A percentile compares a stretch with the other conserved stretches of the same genome.
phyloP scores from a whole-genome alignment of 2,888 invertebrate species.

The Cantharis rufa region DNA sequence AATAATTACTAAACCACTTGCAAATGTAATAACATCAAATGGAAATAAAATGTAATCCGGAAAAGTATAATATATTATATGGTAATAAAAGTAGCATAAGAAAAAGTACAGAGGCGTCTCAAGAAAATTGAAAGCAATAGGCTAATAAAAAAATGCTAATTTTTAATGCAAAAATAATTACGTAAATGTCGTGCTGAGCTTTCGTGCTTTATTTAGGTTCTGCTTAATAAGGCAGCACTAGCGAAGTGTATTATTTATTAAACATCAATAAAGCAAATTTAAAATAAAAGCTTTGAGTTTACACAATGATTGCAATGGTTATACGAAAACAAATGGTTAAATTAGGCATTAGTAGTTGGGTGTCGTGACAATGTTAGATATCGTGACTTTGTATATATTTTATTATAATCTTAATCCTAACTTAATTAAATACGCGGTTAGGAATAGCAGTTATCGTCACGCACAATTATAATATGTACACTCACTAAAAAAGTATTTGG shows the following conservation, averaged over 20 bases:
- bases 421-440: slow-evolving; percentile 54
- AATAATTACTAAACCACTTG: no score
- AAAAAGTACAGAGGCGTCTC: background rate
- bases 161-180: background rate
- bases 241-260: background rate
- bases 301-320: slow-evolving; percentile 26
- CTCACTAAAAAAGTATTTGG: slow-evolving; percentile 11
- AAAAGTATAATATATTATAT: background rate
- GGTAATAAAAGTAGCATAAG: background rate
- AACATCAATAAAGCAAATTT: slow-evolving; percentile 27
- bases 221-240: background rate
- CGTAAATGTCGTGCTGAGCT: background rate
- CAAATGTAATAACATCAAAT: no score
- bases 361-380: slow-evolving; percentile 45
- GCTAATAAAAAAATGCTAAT: background rate
- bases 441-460: slow-evolving; percentile 42
- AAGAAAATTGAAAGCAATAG: background rate
- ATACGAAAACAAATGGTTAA: slow-evolving; percentile 34
- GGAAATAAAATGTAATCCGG: background rate
- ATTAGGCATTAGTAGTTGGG: slow-evolving; percentile 32
- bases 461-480: slow-evolving; percentile 35
- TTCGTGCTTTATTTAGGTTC: background rate
- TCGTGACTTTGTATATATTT: slow-evolving; percentile 49
- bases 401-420: slow-evolving; percentile 54
- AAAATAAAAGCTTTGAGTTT: slow-evolving; percentile 23